Conservation (phyloP, 2,888 invertebrate genomes). For the Lasioglossum morio region DNA sequence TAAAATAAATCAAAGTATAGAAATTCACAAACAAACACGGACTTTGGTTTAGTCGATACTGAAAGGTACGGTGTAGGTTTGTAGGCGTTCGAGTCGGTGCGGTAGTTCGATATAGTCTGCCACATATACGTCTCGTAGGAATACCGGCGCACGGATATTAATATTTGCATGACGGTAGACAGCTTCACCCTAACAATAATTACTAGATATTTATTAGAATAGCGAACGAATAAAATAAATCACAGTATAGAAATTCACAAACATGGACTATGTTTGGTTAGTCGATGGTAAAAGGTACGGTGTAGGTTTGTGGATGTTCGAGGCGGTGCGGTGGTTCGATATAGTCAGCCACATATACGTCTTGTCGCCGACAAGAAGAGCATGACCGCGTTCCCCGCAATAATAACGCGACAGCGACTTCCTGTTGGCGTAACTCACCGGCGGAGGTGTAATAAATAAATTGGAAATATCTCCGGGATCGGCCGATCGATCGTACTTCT, state of each 20-base stretch:
- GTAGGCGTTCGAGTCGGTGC: too few relatives aligned
- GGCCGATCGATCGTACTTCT: slow-evolving; percentile 41
- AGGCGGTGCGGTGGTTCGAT: not conserved
- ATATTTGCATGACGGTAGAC: too few relatives aligned
- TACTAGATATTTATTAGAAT: too few relatives aligned
- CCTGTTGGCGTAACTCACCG: slow-evolving; percentile 34
- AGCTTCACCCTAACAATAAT: too few relatives aligned
- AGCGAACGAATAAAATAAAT: too few relatives aligned
- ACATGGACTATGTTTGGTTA: too few relatives aligned
- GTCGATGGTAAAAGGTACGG: not conserved
- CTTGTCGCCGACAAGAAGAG: slow-evolving; percentile 23
- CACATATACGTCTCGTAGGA: too few relatives aligned
- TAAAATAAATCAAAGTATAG: too few relatives aligned
- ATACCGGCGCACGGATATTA: not conserved
- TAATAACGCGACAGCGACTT: slow-evolving; percentile 51
- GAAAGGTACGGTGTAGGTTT: not conserved
- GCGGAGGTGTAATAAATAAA: slow-evolving; percentile 52
- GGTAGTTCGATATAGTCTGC: too few relatives aligned
- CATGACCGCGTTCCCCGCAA: slow-evolving; percentile 23
- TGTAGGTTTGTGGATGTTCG: not conserved
- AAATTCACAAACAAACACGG: too few relatives aligned
- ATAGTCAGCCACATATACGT: not conserved
- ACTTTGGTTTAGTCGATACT: not conserved
- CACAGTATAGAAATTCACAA: too few relatives aligned
- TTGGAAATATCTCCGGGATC: slow-evolving; percentile 53